Base-by-base conservation (phyloP, 2,888 invertebrate species). In the Brachypterus glaber region DNA sequence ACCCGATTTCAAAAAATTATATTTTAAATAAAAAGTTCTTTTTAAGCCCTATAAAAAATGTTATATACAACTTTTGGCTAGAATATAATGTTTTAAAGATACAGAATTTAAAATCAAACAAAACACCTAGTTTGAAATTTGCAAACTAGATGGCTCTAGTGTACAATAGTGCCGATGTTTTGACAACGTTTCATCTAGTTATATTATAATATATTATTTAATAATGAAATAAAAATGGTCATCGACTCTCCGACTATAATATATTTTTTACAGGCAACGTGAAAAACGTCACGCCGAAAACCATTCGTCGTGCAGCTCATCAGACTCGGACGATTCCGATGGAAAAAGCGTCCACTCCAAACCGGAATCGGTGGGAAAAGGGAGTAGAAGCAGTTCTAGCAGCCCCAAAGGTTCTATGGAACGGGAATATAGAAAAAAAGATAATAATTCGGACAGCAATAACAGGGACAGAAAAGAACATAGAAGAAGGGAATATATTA, bases 261-360 rank as follows among this genome's bases (percentile, higher is more conserved):
- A 18, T 3, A n/a, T 27, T 34, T 48, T 47, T 64, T 67, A 35
- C 59, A 87, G 87, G 54, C 89, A 90, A 67, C 76, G 90, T 46
- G 90, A 90, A 63, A 76, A 84, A 63, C 76, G 90, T 25, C 90
- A 90, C 43, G 65, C 65, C 44, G 69, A 73, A 35, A 71, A 72
- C 33, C 71, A 72, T 41, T 67, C 66, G 21, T 58, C 67, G 9
- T 60, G 58, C 26, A 71, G 71, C 9, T 61, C 61, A 40, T 64
- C 66, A 3, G 66, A 70, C 7, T 68, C 66, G 48, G 67, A 66
- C 12, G 63, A 59, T 25, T 52, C 55, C 27, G 60, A 62, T 31
- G 45, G 47, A 43, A 34, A 57, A 53, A 46, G 53, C 47, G 45
- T 38, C 21, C 18, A 52, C 40, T 44, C 49, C 32, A 42, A 43